phyloP scores from a whole-genome alignment of 2,888 invertebrate genomes.

The Tupiocoris notatus region DNA sequence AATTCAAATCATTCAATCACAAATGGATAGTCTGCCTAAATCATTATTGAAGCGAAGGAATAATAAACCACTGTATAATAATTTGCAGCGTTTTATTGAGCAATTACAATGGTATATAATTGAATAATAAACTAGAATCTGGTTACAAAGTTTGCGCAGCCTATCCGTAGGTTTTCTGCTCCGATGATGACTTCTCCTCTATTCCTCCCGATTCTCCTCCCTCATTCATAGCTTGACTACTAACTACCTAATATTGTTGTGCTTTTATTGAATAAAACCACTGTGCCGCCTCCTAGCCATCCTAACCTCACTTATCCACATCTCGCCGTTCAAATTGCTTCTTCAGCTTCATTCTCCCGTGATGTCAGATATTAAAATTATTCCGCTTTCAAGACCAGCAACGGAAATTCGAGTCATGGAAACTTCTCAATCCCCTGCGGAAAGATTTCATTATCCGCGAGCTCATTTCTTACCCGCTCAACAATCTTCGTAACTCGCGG shows the following conservation, averaged over 20 bases:
- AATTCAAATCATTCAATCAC: too few relatives aligned
- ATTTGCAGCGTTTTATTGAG: too few relatives aligned
- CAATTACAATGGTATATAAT: too few relatives aligned
- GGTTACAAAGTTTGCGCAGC: not conserved
- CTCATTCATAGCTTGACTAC: conserved; percentile 25
- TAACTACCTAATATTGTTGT: conserved; percentile 38
- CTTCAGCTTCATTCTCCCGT: not conserved
- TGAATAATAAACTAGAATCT: too few relatives aligned
- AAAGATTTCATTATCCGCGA: too few relatives aligned
- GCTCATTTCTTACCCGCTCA: too few relatives aligned
- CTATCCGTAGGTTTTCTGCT: not conserved
- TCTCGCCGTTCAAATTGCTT: not conserved
- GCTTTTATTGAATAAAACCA: conserved; percentile 37
- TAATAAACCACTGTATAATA: too few relatives aligned
- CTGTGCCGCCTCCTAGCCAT: not conserved
- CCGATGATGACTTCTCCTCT: not conserved
- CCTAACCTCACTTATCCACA: not conserved
- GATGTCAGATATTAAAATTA: not conserved
- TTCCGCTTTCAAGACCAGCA: not conserved
- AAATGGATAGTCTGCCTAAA: too few relatives aligned
- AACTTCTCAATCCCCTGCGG: not conserved
- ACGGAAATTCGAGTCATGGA: not conserved
- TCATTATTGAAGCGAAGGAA: too few relatives aligned
- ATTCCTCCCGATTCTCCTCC: conserved; percentile 3
- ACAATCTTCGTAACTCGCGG: too few relatives aligned